Conservation (phyloP, 1,140 invertebrate species). For the Physella acuta region DNA sequence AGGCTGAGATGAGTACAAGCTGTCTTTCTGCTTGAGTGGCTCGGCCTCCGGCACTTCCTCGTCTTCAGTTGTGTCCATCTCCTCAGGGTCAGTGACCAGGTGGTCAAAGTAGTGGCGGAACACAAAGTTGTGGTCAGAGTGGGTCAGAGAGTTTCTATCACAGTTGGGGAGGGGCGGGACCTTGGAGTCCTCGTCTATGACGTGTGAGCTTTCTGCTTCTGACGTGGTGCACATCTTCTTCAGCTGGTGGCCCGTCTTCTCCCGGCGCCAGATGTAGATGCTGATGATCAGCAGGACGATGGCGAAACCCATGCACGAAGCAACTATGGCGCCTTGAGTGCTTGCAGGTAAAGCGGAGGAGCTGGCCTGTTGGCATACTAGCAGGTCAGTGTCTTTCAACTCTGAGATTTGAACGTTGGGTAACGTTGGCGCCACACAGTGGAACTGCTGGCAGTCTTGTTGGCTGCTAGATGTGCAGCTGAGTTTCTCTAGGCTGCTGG, state of each 20-base stretch:
- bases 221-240: slow-evolving; percentile 24
- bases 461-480: slow-evolving; percentile 19
- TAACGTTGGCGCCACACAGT: slow-evolving; percentile 21
- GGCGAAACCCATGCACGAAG: slow-evolving; percentile 30
- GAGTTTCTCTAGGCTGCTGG: slow-evolving; percentile 15
- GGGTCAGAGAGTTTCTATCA: slow-evolving; percentile 41
- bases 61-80: slow-evolving; percentile 6
- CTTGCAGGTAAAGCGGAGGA: slow-evolving; percentile 15
- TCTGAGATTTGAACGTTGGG: slow-evolving; percentile 13
- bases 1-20: slow-evolving; percentile 34
- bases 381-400: slow-evolving; percentile 29
- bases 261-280: slow-evolving; percentile 31
- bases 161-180: slow-evolving; percentile 32
- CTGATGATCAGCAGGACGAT: slow-evolving; percentile 29
- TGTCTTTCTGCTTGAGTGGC: slow-evolving; percentile 26
- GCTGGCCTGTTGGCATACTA: slow-evolving; percentile 19
- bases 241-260: slow-evolving; percentile 26
- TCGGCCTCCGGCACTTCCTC: slow-evolving; percentile 15
- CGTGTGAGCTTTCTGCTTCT: slow-evolving; percentile 19
- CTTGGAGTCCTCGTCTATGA: slow-evolving; percentile 24
- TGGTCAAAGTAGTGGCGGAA: slow-evolving; percentile 45
- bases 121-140: slow-evolving; percentile 47
- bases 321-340: slow-evolving; percentile 34
- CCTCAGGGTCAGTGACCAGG: slow-evolving; percentile 30
- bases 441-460: slow-evolving; percentile 25